These are phyloP conservation scores for Rosalia funebris DNA, from an alignment of 2,888 invertebrate genomes.

Conservation along the genomic window DNA sequence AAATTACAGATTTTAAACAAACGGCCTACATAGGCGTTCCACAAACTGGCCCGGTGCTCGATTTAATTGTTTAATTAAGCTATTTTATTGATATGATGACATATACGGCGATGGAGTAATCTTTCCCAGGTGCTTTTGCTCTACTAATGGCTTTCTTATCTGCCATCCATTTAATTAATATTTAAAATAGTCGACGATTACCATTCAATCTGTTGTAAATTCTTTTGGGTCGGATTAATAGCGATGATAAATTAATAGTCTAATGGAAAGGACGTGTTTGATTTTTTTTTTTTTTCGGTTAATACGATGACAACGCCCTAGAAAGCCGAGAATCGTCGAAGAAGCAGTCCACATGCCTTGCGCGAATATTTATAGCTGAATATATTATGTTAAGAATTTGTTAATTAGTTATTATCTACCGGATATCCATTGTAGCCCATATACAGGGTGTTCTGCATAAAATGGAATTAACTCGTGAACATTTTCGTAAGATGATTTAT, in stretches of 20 bases:
- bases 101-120: slow-evolving; percentile 17
- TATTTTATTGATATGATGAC: slow-evolving; percentile 17
- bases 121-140: slow-evolving; percentile 11
- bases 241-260: slow-evolving; percentile 18
- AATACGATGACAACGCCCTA: not conserved
- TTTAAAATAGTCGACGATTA: slow-evolving; percentile 13
- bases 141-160: slow-evolving; percentile 15
- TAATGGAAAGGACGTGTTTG: slow-evolving; percentile 2
- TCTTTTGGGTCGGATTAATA: slow-evolving; percentile 4
- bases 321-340: no score
- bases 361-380: no score
- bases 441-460: no score
- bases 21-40: slow-evolving; percentile 11
- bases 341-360: no score
- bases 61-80: slow-evolving; percentile 11
- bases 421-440: no score
- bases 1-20: slow-evolving; percentile 15
- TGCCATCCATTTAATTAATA: slow-evolving; percentile 12
- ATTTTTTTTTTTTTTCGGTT: not conserved
- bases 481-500: no score
- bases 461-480: no score
- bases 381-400: no score
- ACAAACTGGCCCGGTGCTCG: not conserved
- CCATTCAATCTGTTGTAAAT: slow-evolving; percentile 12
- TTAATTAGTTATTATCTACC: no score